Evolutionary conservation across 2,797 vertebrate genomes (phyloP).

Genomic region (Phrynocephalus forsythii): DNA sequence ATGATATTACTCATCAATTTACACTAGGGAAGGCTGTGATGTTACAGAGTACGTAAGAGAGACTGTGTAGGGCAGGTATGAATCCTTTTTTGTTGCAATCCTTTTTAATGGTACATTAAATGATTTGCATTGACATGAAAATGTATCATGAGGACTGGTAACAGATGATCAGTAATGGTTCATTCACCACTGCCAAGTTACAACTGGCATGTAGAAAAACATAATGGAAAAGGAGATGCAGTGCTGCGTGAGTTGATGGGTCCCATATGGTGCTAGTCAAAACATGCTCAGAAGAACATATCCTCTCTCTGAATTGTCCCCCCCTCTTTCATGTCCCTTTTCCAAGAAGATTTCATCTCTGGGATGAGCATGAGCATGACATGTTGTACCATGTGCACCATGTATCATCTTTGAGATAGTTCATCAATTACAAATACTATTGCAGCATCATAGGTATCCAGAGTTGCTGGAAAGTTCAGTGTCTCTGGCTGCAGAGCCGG

Average conservation of each 20-base stretch:
- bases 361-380: not conserved
- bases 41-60: too few species aligned
- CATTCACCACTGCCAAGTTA: not conserved
- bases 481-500: too few species aligned
- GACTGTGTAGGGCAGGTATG: too few species aligned
- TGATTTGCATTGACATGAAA: too few species aligned
- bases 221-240: not conserved
- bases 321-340: not conserved
- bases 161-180: too few species aligned
- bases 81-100: too few species aligned
- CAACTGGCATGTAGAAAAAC: not conserved
- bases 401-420: not conserved
- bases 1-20: not conserved
- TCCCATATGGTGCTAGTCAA: not conserved
- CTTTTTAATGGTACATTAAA: too few species aligned
- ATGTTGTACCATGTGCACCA: not conserved
- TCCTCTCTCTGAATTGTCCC: not conserved
- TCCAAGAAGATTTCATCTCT: not conserved
- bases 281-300: not conserved
- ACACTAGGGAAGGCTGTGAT: not conserved
- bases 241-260: not conserved
- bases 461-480: too few species aligned
- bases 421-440: not conserved
- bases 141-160: too few species aligned
- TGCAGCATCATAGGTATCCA: too few species aligned